A percentile compares a stretch with the other conserved stretches of the same genome.
phyloP scores from a whole-genome alignment of 1,140 invertebrate species.

The Ridgeia piscesae region DNA sequence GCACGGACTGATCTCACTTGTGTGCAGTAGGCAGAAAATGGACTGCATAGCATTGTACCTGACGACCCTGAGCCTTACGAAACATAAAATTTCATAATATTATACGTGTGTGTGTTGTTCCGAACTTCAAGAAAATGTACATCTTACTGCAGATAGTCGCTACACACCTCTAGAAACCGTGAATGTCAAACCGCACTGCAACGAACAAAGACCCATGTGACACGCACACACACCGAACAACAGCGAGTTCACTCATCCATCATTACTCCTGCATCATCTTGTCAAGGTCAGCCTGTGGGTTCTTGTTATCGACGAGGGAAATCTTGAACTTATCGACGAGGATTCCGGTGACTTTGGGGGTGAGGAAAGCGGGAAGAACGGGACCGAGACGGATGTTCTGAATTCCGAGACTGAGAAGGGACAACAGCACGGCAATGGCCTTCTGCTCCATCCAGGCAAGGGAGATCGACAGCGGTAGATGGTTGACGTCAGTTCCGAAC shows the following conservation, averaged over 20 bases:
- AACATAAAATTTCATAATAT: neutral
- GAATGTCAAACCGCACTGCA: neutral
- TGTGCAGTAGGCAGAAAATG: neutral
- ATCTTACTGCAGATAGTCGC: neutral
- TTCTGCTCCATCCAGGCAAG: slow-evolving; percentile 43
- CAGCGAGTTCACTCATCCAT: neutral
- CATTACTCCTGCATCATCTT: neutral
- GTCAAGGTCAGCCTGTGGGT: neutral
- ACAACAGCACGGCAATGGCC: slow-evolving; percentile 38
- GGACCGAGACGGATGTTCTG: slow-evolving; percentile 40
- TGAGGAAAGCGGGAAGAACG: slow-evolving; percentile 39
- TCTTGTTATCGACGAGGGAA: neutral
- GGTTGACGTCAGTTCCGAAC: slow-evolving; percentile 39
- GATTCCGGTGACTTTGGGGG: slow-evolving; percentile 32
- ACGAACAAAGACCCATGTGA: neutral
- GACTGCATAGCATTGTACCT: neutral
- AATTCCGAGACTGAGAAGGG: slow-evolving; percentile 36
- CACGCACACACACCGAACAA: neutral
- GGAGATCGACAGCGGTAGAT: slow-evolving; percentile 35
- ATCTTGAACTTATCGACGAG: slow-evolving; percentile 33
- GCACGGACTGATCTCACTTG: neutral
- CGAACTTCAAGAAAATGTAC: neutral
- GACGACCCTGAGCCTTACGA: neutral
- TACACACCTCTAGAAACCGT: neutral
- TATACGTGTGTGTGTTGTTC: neutral